Evolutionary conservation across 64 coral and sea anemone species (phyloP).

Genomic region (Montipora efflorescens): DNA sequence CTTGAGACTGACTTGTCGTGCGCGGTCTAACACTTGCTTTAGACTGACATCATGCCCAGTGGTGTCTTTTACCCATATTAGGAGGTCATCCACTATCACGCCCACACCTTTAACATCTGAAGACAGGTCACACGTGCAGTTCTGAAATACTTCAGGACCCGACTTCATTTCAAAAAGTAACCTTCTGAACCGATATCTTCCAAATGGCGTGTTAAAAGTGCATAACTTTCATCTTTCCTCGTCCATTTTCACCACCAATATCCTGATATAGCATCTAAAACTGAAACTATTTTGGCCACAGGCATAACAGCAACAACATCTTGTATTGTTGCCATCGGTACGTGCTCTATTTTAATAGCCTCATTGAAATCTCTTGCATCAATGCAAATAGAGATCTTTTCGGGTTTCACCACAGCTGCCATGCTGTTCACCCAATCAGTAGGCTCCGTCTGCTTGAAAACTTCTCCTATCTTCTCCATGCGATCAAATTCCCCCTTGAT

Average conservation of each 20-base stretch:
- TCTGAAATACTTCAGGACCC: slow-evolving; percentile 67
- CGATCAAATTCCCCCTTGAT: not conserved
- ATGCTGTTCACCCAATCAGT: slow-evolving; percentile 47
- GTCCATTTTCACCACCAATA: slow-evolving; percentile 57
- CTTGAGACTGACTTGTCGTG: too few relatives aligned
- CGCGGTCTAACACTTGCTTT: too few relatives aligned
- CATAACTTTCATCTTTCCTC: not conserved
- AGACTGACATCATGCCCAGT: slow-evolving; percentile 20
- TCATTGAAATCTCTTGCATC: not conserved
- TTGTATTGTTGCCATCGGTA: slow-evolving; percentile 31
- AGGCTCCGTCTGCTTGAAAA: slow-evolving; percentile 16
- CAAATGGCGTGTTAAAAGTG: not conserved
- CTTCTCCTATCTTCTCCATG: slow-evolving; percentile 43
- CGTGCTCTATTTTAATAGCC: slow-evolving; percentile 31
- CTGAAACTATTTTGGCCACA: slow-evolving; percentile 44
- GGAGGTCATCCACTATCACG: slow-evolving; percentile 42
- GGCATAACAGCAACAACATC: slow-evolving; percentile 39
- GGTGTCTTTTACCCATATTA: slow-evolving; percentile 41
- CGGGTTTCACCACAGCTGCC: slow-evolving; percentile 47
- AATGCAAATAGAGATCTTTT: not conserved
- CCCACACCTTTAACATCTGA: slow-evolving; percentile 12
- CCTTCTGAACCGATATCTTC: slow-evolving; percentile 48
- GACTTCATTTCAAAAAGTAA: slow-evolving; percentile 68
- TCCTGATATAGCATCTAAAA: slow-evolving; percentile 26
- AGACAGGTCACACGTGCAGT: slow-evolving; percentile 45